Evolutionary conservation across 2,888 invertebrate genomes (phyloP), one percentile per base, ranked within the genome.

Genomic region (Gibbula magus): DNA sequence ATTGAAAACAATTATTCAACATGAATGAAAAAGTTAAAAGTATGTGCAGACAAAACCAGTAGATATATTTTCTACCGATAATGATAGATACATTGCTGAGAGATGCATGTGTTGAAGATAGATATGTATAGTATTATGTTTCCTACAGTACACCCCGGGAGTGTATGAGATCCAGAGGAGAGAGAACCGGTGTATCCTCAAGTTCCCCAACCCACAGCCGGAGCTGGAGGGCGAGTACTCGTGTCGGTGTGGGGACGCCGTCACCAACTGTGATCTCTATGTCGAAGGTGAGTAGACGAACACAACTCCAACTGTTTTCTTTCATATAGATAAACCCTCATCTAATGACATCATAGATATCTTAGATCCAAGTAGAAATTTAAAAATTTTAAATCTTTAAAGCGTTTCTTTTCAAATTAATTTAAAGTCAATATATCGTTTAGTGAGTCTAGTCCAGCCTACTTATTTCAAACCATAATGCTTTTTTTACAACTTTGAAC

Each of bases 221-320:
- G 96, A 96, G 87, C 98, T 99, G 93, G 95, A 96, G 84, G 98
- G 96, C 39, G 96, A 97, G 92, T 99, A 97, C 93, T 94, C 94
- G 53, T 99, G 99, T 92, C 96, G 95, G 92, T 96, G 91, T 80
- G 92, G 92, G 13, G 89, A 89, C 29, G 92, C 91, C 75, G 84
- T 81, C 35, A 92, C 93, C 1, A 35, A 79, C 0, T 89, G 90
- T 81, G 85, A 91, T 39, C 84, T 93, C 45, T 85, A 78, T 25
- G 90, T 92, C 8, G 89, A 88, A 83, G 92, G 92, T 93, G 82
- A 35, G 20, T 35, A 16, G n/a, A 20, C 25, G 8, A 18, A 18
- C 39, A 16, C 4, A 4, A 18, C 20, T 35, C 20, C 3, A 67
- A 4, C 2, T 4, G 16, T 29, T 70, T 39, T 5, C 35, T 7